Conservation (phyloP, 2,888 invertebrate species). For the Aleiodes alternator region DNA sequence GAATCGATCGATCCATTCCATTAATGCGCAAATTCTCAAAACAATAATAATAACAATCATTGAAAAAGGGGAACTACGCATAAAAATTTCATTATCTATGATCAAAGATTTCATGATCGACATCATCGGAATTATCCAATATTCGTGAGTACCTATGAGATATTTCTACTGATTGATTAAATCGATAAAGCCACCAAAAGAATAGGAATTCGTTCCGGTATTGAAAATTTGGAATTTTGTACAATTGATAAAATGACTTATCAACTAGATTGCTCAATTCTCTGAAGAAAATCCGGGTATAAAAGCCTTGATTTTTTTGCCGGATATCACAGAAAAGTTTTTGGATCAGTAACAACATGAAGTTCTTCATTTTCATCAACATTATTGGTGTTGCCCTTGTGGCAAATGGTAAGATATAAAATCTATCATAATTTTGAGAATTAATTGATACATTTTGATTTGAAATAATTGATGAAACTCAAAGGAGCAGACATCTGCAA, state of each 20-base stretch:
- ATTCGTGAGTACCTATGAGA: background rate
- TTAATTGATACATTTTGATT: background rate
- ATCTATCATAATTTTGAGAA: background rate
- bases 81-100: background rate
- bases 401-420: background rate
- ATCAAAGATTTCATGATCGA: background rate
- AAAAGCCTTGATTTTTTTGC: background rate
- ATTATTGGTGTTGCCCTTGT: constrained; percentile 7
- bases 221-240: background rate
- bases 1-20: too few species aligned
- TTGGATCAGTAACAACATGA: background rate
- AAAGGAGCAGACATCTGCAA: too few species aligned
- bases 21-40: too few species aligned
- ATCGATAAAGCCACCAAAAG: background rate
- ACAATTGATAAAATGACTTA: background rate
- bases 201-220: constrained; percentile 3
- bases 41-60: too few species aligned
- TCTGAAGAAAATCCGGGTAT: background rate
- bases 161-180: background rate
- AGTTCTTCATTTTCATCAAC: background rate
- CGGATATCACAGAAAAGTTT: background rate
- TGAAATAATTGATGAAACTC: too few species aligned
- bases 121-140: background rate
- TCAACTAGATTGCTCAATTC: background rate
- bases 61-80: too few species aligned